Base-by-base conservation (phyloP, 2,113 vertebrate species). In the Etheostoma spectabile region DNA sequence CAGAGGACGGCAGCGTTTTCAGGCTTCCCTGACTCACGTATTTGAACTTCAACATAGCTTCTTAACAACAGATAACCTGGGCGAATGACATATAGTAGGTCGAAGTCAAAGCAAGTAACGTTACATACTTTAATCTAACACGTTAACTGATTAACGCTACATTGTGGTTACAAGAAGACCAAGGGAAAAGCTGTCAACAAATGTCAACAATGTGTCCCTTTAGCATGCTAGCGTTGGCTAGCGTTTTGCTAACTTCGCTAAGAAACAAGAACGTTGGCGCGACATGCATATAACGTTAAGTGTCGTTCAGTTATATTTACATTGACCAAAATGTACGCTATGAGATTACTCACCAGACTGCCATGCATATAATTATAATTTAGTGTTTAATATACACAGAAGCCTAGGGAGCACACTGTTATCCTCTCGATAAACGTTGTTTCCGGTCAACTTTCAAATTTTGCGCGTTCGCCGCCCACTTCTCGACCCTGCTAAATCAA, bases 1-100 rank as follows among this genome's bases (percentile, higher is more conserved):
- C 14, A 0, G 91, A 72, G 24, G 89, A 71, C 4, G 92, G 80
- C 11, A 86, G 15, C 1, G 95, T 95, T 14, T 21, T 78, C 0
- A 86, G 42, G 46, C 70, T 75, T 57, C 91, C 95, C 5, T 96
- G 95, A 21, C 86, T 91, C 22, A 95, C 94, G 77, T 96, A 98
- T 77, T 98, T 99, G 75, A 99, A 99, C 90, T 99, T 99, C 94
- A 99, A 56, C 98, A 99, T 99, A 55, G 60, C 55, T 38, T 61
- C 51, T 79, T 77, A 27, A 69, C 19, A 45, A 63, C 10, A 63
- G 27, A 46, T 8, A 59, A 75, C 51, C 84, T 88, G 27, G 21
- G n/a, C 2, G 18, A 61, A 69, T 7, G n/a, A 70, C n/a, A 77
- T 21, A 61, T 1, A 64, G 8, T 2, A 3, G 60, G 35, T 30